Conservation (phyloP, 2,888 invertebrate species). For the Linnaemya vulpina region DNA sequence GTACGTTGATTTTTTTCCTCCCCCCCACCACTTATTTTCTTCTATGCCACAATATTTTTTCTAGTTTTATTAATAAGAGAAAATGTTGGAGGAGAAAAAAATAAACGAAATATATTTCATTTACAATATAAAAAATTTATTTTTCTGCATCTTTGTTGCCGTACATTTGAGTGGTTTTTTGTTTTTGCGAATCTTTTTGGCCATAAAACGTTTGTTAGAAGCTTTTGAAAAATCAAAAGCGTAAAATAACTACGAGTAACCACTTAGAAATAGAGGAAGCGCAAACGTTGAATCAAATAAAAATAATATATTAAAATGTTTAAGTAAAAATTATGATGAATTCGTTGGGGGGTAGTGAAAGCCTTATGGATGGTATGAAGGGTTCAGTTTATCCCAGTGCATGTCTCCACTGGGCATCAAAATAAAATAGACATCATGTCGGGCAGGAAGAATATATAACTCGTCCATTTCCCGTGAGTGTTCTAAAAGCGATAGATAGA, state of each 20-base stretch:
- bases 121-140: constrained; percentile 28
- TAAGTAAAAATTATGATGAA: constrained; percentile 10
- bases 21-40: constrained; percentile 18
- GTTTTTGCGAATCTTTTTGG: constrained; percentile 58
- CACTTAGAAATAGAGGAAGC: constrained; percentile 60
- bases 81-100: background rate
- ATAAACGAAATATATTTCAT: constrained; percentile 46
- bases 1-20: constrained; percentile 2
- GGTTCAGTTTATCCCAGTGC: no score
- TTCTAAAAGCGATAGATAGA: no score
- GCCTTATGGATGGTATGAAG: background rate
- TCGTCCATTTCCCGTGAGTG: no score
- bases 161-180: constrained; percentile 58
- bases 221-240: constrained; percentile 66
- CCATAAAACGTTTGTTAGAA: constrained; percentile 62
- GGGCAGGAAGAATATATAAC: no score
- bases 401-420: no score
- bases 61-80: constrained; percentile 25
- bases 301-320: background rate
- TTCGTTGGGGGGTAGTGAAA: background rate
- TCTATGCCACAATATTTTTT: constrained; percentile 43
- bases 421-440: no score
- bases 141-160: constrained; percentile 59
- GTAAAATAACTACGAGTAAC: constrained; percentile 65
- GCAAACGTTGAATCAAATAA: constrained; percentile 21